These are phyloP conservation scores for Formica selysi DNA, from an alignment of 1,140 invertebrate genomes.

Conservation along the genomic window DNA sequence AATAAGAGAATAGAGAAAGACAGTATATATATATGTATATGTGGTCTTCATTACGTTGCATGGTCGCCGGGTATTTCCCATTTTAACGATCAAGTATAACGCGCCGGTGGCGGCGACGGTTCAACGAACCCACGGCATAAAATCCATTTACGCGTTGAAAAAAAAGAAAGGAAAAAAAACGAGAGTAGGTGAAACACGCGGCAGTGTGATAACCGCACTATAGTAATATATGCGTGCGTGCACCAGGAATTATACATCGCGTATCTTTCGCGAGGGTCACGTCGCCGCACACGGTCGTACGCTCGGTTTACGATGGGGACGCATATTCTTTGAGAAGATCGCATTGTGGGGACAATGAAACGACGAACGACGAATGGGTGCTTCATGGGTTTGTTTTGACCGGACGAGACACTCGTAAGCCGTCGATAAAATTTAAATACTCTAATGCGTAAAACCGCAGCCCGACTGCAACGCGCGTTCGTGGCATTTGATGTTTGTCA, in stretches of 20 bases:
- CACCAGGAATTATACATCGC: conserved; percentile 16
- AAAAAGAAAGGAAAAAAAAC: background rate
- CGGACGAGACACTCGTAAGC: background rate
- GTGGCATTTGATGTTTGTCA: background rate
- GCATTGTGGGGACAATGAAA: background rate
- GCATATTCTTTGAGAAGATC: conserved; percentile 15
- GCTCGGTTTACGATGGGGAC: conserved; percentile 29
- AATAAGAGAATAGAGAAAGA: background rate
- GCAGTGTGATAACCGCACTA: background rate
- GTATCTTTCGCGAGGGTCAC: conserved; percentile 26
- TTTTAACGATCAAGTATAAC: conserved; percentile 59
- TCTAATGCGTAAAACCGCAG: background rate
- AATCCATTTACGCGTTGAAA: conserved; percentile 47
- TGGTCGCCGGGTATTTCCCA: conserved; percentile 48
- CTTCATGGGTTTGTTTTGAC: conserved; percentile 12
- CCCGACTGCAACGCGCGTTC: background rate
- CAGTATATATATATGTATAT: background rate
- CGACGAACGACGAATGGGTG: background rate
- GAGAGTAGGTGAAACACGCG: conserved; percentile 25
- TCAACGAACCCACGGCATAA: conserved; percentile 55
- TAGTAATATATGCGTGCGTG: conserved; percentile 10
- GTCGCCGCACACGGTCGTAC: background rate
- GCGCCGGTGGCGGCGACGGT: conserved; percentile 21
- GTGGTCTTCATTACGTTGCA: conserved; percentile 52
- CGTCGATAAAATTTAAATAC: conserved; percentile 48